phyloP scores from a whole-genome alignment of 2,797 vertebrate genomes.

The Amniataba percoides region DNA sequence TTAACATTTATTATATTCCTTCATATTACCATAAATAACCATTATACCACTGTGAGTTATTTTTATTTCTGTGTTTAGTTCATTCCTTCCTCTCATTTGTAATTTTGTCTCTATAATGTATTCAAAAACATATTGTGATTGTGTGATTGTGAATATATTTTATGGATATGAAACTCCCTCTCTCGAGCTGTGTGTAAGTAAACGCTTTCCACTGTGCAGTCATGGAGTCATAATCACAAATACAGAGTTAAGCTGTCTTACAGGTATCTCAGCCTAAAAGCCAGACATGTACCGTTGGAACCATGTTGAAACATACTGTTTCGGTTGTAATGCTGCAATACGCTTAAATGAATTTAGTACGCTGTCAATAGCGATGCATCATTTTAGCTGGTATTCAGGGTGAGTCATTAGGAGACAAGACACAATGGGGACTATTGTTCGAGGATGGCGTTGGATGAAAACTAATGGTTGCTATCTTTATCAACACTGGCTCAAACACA shows the following conservation, averaged over 20 bases:
- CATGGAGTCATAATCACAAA: neutral
- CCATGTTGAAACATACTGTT: neutral
- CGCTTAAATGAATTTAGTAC: constrained; percentile 17
- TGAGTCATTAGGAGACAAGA: constrained; percentile 65
- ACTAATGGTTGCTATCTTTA: constrained; percentile 78
- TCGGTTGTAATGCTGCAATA: neutral
- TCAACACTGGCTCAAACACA: constrained; percentile 75
- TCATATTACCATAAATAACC: neutral
- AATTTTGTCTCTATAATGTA: neutral
- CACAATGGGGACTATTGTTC: constrained; percentile 82
- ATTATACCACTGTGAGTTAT: neutral
- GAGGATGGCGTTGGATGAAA: constrained; percentile 64
- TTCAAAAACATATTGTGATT: neutral
- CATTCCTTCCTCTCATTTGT: neutral
- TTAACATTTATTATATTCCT: too few relatives aligned
- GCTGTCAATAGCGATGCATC: constrained; percentile 37
- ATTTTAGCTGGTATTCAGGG: constrained; percentile 41
- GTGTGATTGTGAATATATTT: neutral
- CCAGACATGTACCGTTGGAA: neutral
- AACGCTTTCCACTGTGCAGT: neutral
- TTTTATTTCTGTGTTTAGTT: neutral
- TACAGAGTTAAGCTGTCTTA: neutral
- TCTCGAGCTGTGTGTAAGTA: neutral
- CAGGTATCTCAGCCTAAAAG: neutral
- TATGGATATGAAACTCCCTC: neutral